Percentiles rank a stretch among this genome's conserved stretches.
Evolutionary conservation across 2,113 vertebrate genomes (phyloP).

Genomic region (Bubo scandiacus): DNA sequence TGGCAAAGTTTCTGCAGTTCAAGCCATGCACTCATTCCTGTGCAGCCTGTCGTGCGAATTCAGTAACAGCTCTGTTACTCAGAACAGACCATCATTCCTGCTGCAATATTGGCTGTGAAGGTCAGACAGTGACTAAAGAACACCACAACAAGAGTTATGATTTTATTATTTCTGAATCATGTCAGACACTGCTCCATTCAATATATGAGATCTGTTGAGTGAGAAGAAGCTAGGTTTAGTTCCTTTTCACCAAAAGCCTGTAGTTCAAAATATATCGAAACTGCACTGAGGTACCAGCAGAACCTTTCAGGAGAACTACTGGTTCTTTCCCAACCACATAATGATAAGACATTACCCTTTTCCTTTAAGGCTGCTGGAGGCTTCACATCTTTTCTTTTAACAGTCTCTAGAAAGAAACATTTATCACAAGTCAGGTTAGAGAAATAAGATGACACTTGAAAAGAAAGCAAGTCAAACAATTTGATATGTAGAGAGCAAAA

Average conservation of each 20-base stretch:
- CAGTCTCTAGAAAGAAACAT: slow-evolving; percentile 63
- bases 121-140: neutral
- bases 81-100: neutral
- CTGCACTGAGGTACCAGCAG: neutral
- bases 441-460: neutral
- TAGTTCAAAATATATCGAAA: neutral
- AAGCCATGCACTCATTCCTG: neutral
- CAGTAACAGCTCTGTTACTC: neutral
- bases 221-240: neutral
- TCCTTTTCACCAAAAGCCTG: neutral
- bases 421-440: slow-evolving; percentile 40
- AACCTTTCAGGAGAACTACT: neutral
- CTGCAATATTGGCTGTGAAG: neutral
- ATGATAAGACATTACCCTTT: slow-evolving; percentile 64
- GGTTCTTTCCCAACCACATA: neutral
- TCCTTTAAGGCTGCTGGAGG: slow-evolving; percentile 53
- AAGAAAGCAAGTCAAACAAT: slow-evolving; percentile 1
- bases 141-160: neutral
- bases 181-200: neutral
- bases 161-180: neutral
- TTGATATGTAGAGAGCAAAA: neutral
- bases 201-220: neutral
- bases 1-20: neutral
- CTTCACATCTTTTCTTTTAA: slow-evolving; percentile 68
- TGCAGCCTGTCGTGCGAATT: neutral